A percentile compares a stretch with the other conserved stretches of the same genome.
Evolutionary conservation across 2,797 vertebrate genomes (phyloP).

Genomic region (Myripristis jacobus): DNA sequence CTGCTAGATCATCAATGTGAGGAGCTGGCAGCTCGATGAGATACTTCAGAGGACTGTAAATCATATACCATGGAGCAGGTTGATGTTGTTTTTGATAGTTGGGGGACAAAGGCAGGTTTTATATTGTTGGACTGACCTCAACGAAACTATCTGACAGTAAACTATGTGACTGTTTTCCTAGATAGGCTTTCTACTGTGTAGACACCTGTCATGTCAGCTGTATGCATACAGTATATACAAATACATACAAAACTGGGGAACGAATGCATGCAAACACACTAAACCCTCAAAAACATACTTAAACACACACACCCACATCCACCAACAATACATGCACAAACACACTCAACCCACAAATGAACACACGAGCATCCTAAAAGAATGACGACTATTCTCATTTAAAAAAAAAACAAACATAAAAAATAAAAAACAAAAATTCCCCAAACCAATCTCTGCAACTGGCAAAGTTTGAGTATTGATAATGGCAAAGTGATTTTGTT

Average conservation of each 20-base stretch:
- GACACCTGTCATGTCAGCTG: constrained; percentile 24
- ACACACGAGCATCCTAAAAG: background rate
- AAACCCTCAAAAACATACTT: background rate
- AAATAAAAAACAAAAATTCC: no score
- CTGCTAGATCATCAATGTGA: constrained; percentile 37
- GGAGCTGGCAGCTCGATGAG: constrained; percentile 20
- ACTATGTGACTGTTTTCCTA: constrained; percentile 51
- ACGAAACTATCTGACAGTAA: constrained; percentile 58
- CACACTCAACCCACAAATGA: background rate
- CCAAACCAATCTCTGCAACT: constrained; percentile 7
- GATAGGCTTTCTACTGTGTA: constrained; percentile 56
- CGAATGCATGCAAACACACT: background rate
- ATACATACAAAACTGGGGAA: background rate
- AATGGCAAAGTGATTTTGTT: constrained; percentile 13
- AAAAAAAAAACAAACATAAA: background rate
- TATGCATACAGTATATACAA: background rate
- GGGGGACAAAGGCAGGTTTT: constrained; percentile 44
- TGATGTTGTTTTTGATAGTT: constrained; percentile 45
- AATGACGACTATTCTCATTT: background rate
- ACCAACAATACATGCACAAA: background rate
- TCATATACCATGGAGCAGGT: constrained; percentile 15
- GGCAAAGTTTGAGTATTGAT: background rate
- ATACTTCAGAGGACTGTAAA: constrained; percentile 37
- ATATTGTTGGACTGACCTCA: constrained; percentile 70
- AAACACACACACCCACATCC: background rate